phyloP scores from a whole-genome alignment of 2,888 invertebrate genomes.

The Ashinkailepas kermadecensis region DNA sequence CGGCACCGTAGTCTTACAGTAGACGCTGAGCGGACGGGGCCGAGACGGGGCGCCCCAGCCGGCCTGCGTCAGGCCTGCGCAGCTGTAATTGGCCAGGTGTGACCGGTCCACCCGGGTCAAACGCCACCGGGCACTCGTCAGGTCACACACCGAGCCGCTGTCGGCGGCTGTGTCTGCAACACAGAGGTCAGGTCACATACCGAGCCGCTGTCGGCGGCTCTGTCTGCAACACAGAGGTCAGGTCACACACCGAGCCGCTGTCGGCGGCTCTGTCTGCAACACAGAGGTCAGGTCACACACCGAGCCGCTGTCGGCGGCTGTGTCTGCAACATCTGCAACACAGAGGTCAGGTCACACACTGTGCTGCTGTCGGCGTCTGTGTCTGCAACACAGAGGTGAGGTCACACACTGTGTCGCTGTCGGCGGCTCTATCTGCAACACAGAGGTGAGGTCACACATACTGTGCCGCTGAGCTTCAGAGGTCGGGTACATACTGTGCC shows the following conservation, averaged over 20 bases:
- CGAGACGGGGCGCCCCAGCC: conserved; percentile 77
- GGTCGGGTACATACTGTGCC: too few species aligned
- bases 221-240: neutral
- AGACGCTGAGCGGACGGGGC: conserved; percentile 68
- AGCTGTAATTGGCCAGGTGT: conserved; percentile 90
- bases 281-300: conserved; percentile 42
- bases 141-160: conserved; percentile 51
- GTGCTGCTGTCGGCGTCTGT: conserved; percentile 32
- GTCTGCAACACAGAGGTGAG: conserved; percentile 41
- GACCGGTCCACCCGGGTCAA: conserved; percentile 73
- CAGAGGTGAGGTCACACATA: too few species aligned
- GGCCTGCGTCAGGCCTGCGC: conserved; percentile 80
- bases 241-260: neutral
- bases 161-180: too few species aligned
- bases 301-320: neutral
- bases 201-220: neutral
- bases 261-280: conserved; percentile 32
- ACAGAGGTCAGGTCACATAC: conserved; percentile 42
- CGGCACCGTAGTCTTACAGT: conserved; percentile 53
- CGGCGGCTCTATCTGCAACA: too few species aligned
- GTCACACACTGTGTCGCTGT: conserved; percentile 27
- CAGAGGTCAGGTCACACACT: neutral
- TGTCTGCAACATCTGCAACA: too few species aligned
- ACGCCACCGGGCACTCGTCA: conserved; percentile 74
- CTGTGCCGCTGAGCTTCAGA: too few species aligned